phyloP scores from a whole-genome alignment of 1,140 invertebrate genomes.

The Lerema accius region DNA sequence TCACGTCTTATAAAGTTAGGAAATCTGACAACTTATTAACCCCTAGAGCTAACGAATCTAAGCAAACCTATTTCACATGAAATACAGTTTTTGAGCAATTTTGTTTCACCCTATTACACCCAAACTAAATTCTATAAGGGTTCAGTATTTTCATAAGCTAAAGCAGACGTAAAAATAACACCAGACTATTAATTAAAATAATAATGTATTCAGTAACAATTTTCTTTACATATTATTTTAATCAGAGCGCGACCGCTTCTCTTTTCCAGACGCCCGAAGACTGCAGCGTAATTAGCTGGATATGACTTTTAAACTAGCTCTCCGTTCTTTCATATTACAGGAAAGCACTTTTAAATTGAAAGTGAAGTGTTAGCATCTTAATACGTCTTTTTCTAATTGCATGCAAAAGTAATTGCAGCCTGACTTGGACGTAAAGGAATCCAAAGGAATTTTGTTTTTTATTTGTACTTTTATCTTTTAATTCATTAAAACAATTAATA shows the following conservation, averaged over 20 bases:
- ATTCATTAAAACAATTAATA: too few species aligned
- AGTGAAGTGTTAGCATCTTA: conserved; percentile 8
- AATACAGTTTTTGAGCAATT: too few species aligned
- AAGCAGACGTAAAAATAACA: not conserved
- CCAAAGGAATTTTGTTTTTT: too few species aligned
- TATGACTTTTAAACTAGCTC: conserved; percentile 70
- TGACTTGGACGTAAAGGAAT: too few species aligned
- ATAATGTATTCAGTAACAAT: conserved; percentile 56
- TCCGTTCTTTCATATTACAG: conserved; percentile 8
- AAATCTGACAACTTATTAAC: too few species aligned
- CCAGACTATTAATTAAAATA: not conserved
- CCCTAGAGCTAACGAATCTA: too few species aligned
- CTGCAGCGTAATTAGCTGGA: conserved; percentile 70
- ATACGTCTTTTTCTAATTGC: conserved; percentile 2
- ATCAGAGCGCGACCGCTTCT: conserved; percentile 42
- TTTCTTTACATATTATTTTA: conserved; percentile 34
- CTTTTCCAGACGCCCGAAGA: conserved; percentile 45
- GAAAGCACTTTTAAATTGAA: conserved; percentile 5
- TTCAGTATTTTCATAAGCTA: not conserved
- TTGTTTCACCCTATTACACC: too few species aligned
- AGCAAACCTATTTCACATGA: too few species aligned
- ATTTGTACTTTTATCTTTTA: too few species aligned
- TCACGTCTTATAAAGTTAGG: too few species aligned
- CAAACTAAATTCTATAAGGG: too few species aligned
- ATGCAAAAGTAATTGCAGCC: not conserved